Evolutionary conservation across 2,888 invertebrate genomes (phyloP).

Genomic region (Bombylius discolor): DNA sequence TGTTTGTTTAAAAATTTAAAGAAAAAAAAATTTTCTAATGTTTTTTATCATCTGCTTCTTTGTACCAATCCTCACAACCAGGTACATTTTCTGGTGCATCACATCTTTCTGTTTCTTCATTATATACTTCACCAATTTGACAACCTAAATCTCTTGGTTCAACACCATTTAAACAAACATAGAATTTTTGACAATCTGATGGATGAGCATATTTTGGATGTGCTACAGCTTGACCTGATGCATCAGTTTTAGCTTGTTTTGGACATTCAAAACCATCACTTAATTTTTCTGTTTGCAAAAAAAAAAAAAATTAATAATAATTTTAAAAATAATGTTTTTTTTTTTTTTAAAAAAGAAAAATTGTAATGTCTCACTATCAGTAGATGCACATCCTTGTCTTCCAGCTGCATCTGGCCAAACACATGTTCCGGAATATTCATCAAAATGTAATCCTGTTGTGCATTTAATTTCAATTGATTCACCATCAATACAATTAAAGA

Average conservation of each 20-base stretch:
- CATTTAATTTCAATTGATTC: conserved; percentile 66
- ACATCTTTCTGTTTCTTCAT: conserved; percentile 69
- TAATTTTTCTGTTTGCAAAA: conserved; percentile 47
- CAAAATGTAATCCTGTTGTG: conserved; percentile 80
- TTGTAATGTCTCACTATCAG: conserved; percentile 38
- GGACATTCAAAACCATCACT: conserved; percentile 81
- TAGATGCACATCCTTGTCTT: conserved; percentile 54
- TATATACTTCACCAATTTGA: conserved; percentile 80
- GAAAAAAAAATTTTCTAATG: neutral
- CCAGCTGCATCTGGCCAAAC: conserved; percentile 77
- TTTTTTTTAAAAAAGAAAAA: too few species aligned
- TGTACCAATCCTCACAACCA: conserved; percentile 89
- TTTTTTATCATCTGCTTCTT: conserved; percentile 43
- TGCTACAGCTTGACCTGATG: conserved; percentile 56
- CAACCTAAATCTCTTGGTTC: conserved; percentile 83
- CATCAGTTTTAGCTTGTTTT: conserved; percentile 49
- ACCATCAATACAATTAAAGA: conserved; percentile 83
- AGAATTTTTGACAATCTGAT: conserved; percentile 81
- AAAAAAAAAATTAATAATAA: neutral
- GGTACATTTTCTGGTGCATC: conserved; percentile 83
- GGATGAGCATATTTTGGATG: conserved; percentile 81
- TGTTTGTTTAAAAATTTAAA: too few species aligned
- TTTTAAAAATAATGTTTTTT: neutral
- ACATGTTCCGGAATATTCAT: conserved; percentile 78
- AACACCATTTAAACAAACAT: conserved; percentile 73